Percentiles rank a stretch among this genome's conserved stretches.
Conservation (phyloP, 2,113 vertebrate species). For the Etheostoma cragini region DNA sequence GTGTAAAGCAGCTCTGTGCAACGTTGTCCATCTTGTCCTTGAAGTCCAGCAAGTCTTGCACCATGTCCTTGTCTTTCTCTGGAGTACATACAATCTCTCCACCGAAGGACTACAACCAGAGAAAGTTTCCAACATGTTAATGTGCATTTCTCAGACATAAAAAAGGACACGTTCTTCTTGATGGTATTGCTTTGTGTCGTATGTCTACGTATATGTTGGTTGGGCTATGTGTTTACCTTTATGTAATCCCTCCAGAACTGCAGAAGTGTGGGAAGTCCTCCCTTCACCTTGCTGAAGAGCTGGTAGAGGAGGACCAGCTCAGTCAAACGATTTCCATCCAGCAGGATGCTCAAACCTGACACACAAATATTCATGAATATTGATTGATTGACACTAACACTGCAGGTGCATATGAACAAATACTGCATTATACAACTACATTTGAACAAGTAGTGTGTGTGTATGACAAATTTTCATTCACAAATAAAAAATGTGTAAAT, state of each 20-base stretch:
- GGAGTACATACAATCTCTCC: constrained; percentile 98
- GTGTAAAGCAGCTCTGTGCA: constrained; percentile 94
- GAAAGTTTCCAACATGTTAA: neutral
- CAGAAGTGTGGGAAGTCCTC: constrained; percentile 93
- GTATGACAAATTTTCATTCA: neutral
- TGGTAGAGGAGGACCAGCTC: constrained; percentile 95
- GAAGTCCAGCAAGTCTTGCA: constrained; percentile 98
- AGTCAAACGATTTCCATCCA: constrained; percentile 96
- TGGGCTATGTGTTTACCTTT: constrained; percentile 85
- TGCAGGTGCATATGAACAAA: neutral
- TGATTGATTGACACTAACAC: neutral
- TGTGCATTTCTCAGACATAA: neutral
- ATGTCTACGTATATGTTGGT: neutral
- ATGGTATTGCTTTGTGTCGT: neutral
- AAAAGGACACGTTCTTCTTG: neutral
- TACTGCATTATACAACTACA: neutral
- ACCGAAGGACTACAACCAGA: constrained; percentile 90
- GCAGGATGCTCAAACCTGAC: constrained; percentile 92
- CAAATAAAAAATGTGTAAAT: neutral
- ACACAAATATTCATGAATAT: neutral
- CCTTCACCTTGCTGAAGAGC: constrained; percentile 95
- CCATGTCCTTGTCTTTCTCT: constrained; percentile 99
- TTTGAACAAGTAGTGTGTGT: neutral
- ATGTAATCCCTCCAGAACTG: constrained; percentile 99
- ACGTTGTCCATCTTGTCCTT: constrained; percentile 99